These are phyloP conservation scores for Daktulosphaira vitifoliae DNA, from an alignment of 1,140 invertebrate species.

Conservation along the genomic window DNA sequence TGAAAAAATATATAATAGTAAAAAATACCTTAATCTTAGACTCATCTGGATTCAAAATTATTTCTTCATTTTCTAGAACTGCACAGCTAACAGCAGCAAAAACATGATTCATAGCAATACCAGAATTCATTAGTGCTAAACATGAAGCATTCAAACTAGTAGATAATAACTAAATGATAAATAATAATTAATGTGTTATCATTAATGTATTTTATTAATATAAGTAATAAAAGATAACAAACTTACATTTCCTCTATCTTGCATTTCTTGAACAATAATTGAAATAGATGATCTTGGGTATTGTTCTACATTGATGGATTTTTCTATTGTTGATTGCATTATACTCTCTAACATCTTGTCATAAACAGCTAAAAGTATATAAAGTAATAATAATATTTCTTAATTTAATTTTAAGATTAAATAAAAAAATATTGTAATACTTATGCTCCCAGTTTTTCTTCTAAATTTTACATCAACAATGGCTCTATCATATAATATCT, in stretches of 20 bases:
- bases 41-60: conserved; percentile 58
- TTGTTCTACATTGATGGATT: conserved; percentile 55
- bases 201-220: background rate
- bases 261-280: conserved; percentile 75
- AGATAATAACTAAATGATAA: conserved; percentile 55
- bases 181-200: conserved; percentile 5
- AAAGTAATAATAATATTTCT: no score
- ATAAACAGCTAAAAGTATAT: conserved; percentile 51
- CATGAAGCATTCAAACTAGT: conserved; percentile 74
- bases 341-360: conserved; percentile 66
- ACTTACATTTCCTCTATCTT: conserved; percentile 71
- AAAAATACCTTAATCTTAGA: conserved; percentile 46
- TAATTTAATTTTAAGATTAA: no score
- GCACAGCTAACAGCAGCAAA: conserved; percentile 69
- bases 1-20: no score
- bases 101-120: conserved; percentile 66
- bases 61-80: conserved; percentile 53
- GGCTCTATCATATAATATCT: conserved; percentile 68
- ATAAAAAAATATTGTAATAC: no score
- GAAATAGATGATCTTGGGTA: conserved; percentile 70
- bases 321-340: conserved; percentile 65
- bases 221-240: background rate
- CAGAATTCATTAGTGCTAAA: conserved; percentile 68
- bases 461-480: conserved; percentile 67
- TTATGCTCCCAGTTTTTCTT: conserved; percentile 55